A percentile compares a stretch with the other conserved stretches of the same genome.
Evolutionary conservation across 2,888 invertebrate species (phyloP).

Genomic region (Mechanitis messenoides): DNA sequence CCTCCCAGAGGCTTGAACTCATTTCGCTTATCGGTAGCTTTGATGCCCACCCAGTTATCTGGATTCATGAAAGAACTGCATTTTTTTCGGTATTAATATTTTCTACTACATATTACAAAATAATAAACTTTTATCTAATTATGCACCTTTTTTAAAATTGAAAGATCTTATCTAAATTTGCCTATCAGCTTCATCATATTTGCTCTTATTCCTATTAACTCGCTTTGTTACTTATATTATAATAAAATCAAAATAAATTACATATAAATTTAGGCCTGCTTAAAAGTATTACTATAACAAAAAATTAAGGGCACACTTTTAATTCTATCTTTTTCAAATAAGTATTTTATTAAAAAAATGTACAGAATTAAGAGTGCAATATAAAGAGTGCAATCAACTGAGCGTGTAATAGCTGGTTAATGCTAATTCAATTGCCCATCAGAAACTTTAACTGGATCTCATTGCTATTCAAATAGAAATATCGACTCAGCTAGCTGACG

Average conservation of each 20-base stretch:
- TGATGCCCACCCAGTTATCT: conserved; percentile 34
- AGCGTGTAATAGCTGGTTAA: conserved; percentile 55
- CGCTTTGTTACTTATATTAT: too few species aligned
- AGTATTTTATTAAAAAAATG: conserved; percentile 1
- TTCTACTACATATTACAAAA: not conserved
- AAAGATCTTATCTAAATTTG: too few species aligned
- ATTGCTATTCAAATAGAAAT: conserved; percentile 50
- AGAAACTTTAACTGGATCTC: conserved; percentile 55
- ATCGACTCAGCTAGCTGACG: conserved; percentile 30
- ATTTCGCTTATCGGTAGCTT: conserved; percentile 54
- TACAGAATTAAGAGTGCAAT: conserved; percentile 44
- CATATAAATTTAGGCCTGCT: too few species aligned
- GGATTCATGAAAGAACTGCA: conserved; percentile 20
- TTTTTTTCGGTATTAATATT: conserved; percentile 18
- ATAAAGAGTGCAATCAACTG: conserved; percentile 40
- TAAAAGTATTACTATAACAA: not conserved
- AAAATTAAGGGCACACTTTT: not conserved
- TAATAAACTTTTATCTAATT: not conserved
- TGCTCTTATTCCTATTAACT: too few species aligned
- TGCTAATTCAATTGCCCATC: conserved; percentile 70
- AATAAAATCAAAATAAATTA: too few species aligned
- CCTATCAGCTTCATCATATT: too few species aligned
- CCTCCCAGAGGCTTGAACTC: conserved; percentile 50
- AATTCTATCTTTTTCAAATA: too few species aligned
- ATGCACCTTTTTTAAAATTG: too few species aligned